A percentile compares a stretch with the other conserved stretches of the same genome.
phyloP scores from a whole-genome alignment of 2,113 vertebrate genomes.

The Campylomormyrus numenius region DNA sequence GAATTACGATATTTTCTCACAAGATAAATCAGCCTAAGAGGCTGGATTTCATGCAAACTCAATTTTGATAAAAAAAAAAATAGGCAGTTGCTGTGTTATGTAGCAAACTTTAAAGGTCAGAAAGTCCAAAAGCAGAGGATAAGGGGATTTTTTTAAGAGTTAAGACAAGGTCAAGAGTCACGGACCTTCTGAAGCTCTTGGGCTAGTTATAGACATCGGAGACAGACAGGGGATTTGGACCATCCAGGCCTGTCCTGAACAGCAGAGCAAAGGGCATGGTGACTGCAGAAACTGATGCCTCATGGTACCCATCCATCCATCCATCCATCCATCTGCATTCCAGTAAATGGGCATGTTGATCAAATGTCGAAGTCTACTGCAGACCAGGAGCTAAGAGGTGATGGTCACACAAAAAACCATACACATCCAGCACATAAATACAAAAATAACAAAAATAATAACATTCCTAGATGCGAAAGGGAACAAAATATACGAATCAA shows the following conservation, averaged over 20 bases:
- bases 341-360: not conserved
- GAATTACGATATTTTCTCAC: not conserved
- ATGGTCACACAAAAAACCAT: not conserved
- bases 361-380: not conserved
- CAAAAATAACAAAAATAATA: no score
- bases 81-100: no score
- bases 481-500: not conserved
- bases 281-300: not conserved
- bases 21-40: not conserved
- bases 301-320: not conserved
- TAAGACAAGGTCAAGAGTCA: not conserved
- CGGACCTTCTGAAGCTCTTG: not conserved
- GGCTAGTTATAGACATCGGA: not conserved
- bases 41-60: no score
- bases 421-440: no score
- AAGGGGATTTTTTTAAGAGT: not conserved
- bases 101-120: no score
- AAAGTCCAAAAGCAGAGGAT: not conserved
- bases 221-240: not conserved
- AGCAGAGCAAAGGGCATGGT: not conserved
- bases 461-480: not conserved
- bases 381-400: not conserved
- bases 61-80: no score
- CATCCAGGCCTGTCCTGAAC: not conserved
- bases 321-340: not conserved